A percentile compares a stretch with the other conserved stretches of the same genome.
Evolutionary conservation across 1,140 invertebrate species (phyloP).

Genomic region (Maconellicoccus hirsutus): DNA sequence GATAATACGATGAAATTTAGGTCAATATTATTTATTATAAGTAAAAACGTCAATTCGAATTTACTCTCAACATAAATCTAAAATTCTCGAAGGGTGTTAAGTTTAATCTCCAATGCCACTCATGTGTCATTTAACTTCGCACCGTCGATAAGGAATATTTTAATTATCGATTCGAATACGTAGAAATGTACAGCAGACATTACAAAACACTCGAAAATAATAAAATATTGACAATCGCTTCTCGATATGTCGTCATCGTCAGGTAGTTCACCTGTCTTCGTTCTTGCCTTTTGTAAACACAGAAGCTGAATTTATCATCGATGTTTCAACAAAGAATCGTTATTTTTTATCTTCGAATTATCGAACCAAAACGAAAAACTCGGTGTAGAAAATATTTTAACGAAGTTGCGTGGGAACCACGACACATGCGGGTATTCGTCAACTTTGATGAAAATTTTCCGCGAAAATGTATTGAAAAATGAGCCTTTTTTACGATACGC

Average conservation of each 20-base stretch:
- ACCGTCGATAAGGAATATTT: background rate
- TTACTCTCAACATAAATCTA: background rate
- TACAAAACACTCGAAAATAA: background rate
- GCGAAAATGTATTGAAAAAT: background rate
- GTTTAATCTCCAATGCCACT: constrained; percentile 5
- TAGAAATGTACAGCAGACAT: background rate
- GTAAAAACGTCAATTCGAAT: background rate
- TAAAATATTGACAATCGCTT: background rate
- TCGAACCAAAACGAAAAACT: background rate
- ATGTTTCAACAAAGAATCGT: background rate
- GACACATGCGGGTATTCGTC: background rate
- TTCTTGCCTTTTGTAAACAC: background rate
- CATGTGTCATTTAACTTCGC: background rate
- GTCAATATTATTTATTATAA: constrained; percentile 19
- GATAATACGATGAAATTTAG: background rate
- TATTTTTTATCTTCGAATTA: background rate
- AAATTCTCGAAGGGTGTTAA: background rate
- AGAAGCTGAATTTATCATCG: background rate
- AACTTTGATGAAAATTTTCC: background rate
- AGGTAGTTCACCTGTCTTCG: background rate
- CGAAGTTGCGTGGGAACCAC: background rate
- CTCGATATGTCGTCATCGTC: background rate
- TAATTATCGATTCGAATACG: background rate
- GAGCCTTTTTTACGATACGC: no score
- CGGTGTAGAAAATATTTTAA: no score